Conservation (phyloP, 1,140 invertebrate genomes). For the Drosophila yakuba region DNA sequence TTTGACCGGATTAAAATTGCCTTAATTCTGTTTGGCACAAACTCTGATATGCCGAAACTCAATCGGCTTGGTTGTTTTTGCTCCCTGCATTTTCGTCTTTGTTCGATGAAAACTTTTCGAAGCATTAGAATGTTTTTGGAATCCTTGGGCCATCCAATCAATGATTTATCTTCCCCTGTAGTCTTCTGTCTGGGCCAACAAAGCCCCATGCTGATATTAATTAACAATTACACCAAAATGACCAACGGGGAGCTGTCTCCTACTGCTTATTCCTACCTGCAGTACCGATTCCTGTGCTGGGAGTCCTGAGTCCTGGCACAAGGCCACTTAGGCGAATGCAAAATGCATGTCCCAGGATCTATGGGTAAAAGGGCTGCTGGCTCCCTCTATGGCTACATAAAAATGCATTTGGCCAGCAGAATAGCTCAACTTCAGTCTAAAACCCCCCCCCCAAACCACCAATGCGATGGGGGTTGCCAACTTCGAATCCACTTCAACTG, state of each 20-base stretch:
- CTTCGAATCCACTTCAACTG: constrained; percentile 11
- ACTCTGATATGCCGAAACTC: neutral
- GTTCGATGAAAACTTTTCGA: constrained; percentile 10
- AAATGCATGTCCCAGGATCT: constrained; percentile 47
- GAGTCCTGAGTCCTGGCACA: constrained; percentile 15
- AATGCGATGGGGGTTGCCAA: neutral
- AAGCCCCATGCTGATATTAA: constrained; percentile 74
- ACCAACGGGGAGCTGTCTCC: constrained; percentile 32
- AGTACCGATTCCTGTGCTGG: neutral
- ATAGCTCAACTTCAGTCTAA: constrained; percentile 31
- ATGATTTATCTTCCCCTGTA: constrained; percentile 18
- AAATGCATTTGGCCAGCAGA: constrained; percentile 47
- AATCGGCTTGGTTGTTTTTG: constrained; percentile 1
- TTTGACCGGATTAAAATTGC: constrained; percentile 39
- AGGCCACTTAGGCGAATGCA: constrained; percentile 54
- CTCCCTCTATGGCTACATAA: constrained; percentile 17
- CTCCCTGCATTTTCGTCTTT: neutral
- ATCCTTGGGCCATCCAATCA: constrained; percentile 8
- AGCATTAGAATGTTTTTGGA: constrained; percentile 41
- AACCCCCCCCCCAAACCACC: neutral
- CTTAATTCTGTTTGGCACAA: constrained; percentile 36
- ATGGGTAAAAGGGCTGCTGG: constrained; percentile 7
- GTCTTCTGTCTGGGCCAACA: constrained; percentile 31
- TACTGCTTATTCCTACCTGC: constrained; percentile 17
- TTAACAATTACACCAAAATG: constrained; percentile 81